These are phyloP conservation scores for Saimiri boliviensis DNA, from an alignment of 2,113 vertebrate species.

Conservation along the genomic window DNA sequence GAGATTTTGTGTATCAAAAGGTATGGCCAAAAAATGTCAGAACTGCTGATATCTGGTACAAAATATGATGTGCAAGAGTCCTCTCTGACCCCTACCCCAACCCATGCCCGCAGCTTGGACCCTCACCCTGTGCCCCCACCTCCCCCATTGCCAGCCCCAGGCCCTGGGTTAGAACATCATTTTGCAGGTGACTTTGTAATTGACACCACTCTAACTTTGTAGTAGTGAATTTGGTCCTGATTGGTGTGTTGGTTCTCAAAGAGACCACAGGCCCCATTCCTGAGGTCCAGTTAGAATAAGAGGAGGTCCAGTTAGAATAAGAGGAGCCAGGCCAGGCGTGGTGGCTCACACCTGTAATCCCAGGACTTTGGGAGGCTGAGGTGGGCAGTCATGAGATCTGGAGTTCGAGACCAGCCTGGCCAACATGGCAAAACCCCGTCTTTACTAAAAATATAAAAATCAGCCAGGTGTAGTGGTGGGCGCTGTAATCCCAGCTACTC, in stretches of 20 bases:
- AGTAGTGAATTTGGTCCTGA: not conserved
- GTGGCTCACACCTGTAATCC: no score
- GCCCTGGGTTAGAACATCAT: not conserved
- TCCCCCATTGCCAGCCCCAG: not conserved
- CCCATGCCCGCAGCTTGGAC: not conserved
- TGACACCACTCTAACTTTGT: not conserved
- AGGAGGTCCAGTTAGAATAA: not conserved
- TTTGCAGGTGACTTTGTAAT: not conserved
- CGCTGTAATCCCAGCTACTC: no score
- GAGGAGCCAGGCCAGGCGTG: not conserved
- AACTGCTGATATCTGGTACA: not conserved
- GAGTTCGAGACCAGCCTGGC: no score
- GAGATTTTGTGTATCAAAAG: not conserved
- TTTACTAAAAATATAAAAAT: no score
- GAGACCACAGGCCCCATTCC: not conserved
- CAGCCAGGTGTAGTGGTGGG: no score
- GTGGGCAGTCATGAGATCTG: no score
- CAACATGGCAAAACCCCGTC: no score
- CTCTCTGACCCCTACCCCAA: not conserved
- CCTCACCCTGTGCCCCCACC: not conserved
- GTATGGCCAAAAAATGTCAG: not conserved
- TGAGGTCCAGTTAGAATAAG: not conserved
- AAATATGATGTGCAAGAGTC: not conserved
- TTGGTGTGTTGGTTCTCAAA: not conserved
- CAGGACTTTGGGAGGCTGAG: no score